phyloP scores from a whole-genome alignment of 1,140 invertebrate genomes.

The Ostrea edulis region DNA sequence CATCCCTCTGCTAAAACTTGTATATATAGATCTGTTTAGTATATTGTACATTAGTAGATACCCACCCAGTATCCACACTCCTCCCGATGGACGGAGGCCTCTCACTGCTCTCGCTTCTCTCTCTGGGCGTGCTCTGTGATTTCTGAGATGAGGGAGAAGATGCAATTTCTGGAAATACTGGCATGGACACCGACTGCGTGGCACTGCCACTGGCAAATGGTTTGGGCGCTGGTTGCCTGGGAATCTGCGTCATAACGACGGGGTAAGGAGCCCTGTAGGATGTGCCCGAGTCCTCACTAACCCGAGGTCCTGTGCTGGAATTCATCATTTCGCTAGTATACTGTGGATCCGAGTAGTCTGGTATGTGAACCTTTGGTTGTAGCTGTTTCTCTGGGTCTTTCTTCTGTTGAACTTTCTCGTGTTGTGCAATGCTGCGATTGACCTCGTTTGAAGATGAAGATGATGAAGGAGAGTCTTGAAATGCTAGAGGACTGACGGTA shows the following conservation, averaged over 20 bases:
- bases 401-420: slow-evolving; percentile 2
- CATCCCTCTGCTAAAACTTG: no score
- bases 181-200: slow-evolving; percentile 37
- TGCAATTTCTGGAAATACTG: slow-evolving; percentile 30
- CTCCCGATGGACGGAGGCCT: neutral
- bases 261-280: slow-evolving; percentile 43
- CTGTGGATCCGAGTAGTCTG: slow-evolving; percentile 27
- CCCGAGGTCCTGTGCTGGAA: neutral
- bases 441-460: slow-evolving; percentile 44
- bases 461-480: slow-evolving; percentile 37
- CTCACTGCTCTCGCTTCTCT: slow-evolving; percentile 1
- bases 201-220: slow-evolving; percentile 49
- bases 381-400: slow-evolving; percentile 5
- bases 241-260: slow-evolving; percentile 39
- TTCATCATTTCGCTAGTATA: slow-evolving; percentile 25
- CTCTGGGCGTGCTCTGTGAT: slow-evolving; percentile 15
- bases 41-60: neutral
- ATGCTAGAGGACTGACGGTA: slow-evolving; percentile 46
- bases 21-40: no score
- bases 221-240: slow-evolving; percentile 27
- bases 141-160: slow-evolving; percentile 13
- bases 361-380: neutral
- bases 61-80: neutral
- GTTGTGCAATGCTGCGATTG: neutral
- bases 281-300: neutral